A percentile compares a stretch with the other conserved stretches of the same genome.
Evolutionary conservation across 2,113 vertebrate species (phyloP).

Genomic region (Arothron firmamentum): DNA sequence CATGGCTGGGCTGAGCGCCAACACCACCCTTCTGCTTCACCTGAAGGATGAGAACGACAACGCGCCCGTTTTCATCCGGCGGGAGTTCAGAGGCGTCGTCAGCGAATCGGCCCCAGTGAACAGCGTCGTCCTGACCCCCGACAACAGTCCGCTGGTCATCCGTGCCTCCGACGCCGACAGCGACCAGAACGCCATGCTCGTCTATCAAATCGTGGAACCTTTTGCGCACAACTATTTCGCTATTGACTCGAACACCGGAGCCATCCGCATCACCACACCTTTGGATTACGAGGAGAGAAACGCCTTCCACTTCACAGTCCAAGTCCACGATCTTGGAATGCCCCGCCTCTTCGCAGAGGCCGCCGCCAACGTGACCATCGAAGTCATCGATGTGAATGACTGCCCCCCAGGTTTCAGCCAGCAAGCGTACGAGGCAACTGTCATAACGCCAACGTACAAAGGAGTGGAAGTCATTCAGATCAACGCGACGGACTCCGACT

Average conservation of each 20-base stretch:
- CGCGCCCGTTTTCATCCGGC: constrained; percentile 80
- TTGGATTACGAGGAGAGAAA: constrained; percentile 89
- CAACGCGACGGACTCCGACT: constrained; percentile 89
- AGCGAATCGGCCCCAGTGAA: constrained; percentile 86
- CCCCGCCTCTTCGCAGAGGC: constrained; percentile 88
- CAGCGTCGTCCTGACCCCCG: constrained; percentile 86
- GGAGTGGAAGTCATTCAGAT: constrained; percentile 84
- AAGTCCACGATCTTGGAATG: constrained; percentile 88
- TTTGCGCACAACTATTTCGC: constrained; percentile 88
- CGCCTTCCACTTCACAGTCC: constrained; percentile 88
- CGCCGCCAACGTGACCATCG: constrained; percentile 89
- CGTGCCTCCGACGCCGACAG: constrained; percentile 86
- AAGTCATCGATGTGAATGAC: constrained; percentile 91
- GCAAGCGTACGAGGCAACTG: constrained; percentile 81
- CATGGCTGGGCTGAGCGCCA: constrained; percentile 89
- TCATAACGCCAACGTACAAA: constrained; percentile 89
- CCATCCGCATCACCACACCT: constrained; percentile 80
- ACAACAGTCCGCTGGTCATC: constrained; percentile 86
- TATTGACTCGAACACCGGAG: constrained; percentile 93
- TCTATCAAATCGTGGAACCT: constrained; percentile 94
- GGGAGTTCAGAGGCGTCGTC: constrained; percentile 84
- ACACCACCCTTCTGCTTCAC: constrained; percentile 82
- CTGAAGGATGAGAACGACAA: constrained; percentile 96
- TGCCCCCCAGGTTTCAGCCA: constrained; percentile 86
- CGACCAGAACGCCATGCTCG: constrained; percentile 87